These are phyloP conservation scores for Habropoda laboriosa DNA, from an alignment of 1,140 invertebrate species.

Conservation along the genomic window DNA sequence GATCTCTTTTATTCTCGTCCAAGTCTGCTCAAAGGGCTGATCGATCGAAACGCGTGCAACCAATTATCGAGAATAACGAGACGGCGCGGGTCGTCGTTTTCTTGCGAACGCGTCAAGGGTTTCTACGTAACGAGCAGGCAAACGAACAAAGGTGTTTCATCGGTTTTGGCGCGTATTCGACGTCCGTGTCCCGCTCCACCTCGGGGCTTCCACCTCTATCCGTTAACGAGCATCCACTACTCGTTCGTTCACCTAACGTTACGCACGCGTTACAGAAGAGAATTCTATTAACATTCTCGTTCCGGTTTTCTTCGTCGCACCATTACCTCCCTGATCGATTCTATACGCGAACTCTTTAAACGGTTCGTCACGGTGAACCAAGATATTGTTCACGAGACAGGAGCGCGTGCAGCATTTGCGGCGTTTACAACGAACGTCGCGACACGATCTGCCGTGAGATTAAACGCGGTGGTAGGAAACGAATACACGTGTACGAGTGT, in stretches of 20 bases:
- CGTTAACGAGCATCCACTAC: slow-evolving; percentile 26
- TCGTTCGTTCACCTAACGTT: slow-evolving; percentile 6
- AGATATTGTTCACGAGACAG: not conserved
- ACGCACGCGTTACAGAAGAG: slow-evolving; percentile 1
- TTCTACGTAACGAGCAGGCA: not conserved
- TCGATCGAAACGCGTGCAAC: not conserved
- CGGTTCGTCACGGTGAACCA: not conserved
- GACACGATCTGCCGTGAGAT: slow-evolving; percentile 39
- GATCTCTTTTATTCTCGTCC: too few species aligned
- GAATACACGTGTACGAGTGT: slow-evolving; percentile 49
- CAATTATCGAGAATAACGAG: not conserved
- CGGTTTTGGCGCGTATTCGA: slow-evolving; percentile 17
- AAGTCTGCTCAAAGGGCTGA: too few species aligned
- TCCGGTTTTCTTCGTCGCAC: not conserved
- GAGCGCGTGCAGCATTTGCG: not conserved
- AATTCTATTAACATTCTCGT: not conserved
- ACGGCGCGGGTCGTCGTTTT: not conserved
- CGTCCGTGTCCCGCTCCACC: not conserved
- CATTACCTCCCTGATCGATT: too few species aligned
- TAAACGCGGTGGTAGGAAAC: slow-evolving; percentile 49
- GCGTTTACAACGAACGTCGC: slow-evolving; percentile 50
- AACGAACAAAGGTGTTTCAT: slow-evolving; percentile 17
- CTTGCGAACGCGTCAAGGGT: not conserved
- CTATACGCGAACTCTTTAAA: not conserved
- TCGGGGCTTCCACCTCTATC: slow-evolving; percentile 7